Evolutionary conservation across 64 coral and sea anemone species (phyloP).

Genomic region (Cladopsammia gracilis): DNA sequence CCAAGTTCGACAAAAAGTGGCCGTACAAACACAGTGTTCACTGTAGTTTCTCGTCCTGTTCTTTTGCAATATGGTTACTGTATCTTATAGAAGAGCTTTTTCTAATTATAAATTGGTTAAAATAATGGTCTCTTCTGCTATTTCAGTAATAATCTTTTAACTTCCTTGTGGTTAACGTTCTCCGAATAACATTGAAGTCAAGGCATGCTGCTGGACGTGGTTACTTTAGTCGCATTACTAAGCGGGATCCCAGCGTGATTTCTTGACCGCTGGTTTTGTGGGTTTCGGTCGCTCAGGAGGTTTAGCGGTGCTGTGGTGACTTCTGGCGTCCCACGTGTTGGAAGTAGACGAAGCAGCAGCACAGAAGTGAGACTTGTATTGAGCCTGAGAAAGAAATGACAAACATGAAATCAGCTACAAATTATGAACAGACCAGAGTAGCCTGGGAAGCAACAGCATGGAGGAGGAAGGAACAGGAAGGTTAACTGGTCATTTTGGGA

Average conservation of each 20-base stretch:
- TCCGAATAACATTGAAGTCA: not conserved
- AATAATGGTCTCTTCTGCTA: too few species aligned
- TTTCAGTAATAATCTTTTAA: too few species aligned
- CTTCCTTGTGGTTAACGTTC: too few species aligned
- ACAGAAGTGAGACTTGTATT: slow-evolving; percentile 87
- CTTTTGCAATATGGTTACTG: too few species aligned
- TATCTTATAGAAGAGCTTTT: too few species aligned
- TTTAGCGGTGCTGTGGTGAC: slow-evolving; percentile 41
- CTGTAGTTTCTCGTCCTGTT: too few species aligned
- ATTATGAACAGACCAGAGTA: not conserved
- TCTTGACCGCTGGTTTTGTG: slow-evolving; percentile 40
- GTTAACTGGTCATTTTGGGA: too few species aligned
- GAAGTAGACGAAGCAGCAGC: slow-evolving; percentile 74
- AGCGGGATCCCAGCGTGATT: slow-evolving; percentile 71
- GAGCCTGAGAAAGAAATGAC: slow-evolving; percentile 64
- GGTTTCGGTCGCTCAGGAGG: slow-evolving; percentile 44
- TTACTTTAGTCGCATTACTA: not conserved
- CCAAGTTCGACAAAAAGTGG: too few species aligned
- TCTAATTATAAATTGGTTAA: too few species aligned
- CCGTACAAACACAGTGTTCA: too few species aligned
- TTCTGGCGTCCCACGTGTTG: slow-evolving; percentile 83
- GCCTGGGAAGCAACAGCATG: not conserved
- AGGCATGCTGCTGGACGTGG: not conserved
- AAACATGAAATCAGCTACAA: not conserved
- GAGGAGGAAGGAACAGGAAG: too few species aligned